Base-by-base conservation (phyloP, 1,140 invertebrate species). In the Dreissena polymorpha region DNA sequence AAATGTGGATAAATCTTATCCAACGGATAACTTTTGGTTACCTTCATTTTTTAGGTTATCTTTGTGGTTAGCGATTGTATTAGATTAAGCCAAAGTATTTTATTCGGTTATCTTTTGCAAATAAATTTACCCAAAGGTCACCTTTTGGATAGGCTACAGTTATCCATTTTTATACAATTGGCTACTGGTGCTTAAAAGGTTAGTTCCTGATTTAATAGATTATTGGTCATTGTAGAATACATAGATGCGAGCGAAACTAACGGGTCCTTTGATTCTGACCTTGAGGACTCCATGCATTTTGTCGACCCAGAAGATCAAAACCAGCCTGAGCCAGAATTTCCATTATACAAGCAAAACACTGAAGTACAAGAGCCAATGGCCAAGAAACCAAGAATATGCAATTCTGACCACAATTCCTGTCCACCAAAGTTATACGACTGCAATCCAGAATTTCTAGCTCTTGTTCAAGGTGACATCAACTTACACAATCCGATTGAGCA, bases 231-330 rank as follows among this genome's bases (percentile, higher is more conserved):
- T 60, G 16, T 10, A 60, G 57, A 60, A 2, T 2, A 12, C 57
- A 60, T 3, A 60, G 21, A 60, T 23, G 21, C 2, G 16, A 12
- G 57, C 57, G 21, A 60, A 6, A 18, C 18, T 49, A 55, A 82
- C 23, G 39, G 21, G 16, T 82, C 79, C 23, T 82, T 67, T 74
- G 79, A 82, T 70, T 82, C 79, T 29, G 79, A 82, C 72, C 53
- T 82, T 21, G 79, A 82, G 25, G 79, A 82, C 29, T 82, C 79
- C 71, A 82, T 82, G 60, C 70, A 82, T 49, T 82, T 82, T 68
- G 64, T 82, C 55, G 79, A 82, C 21, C 79, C 70, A 16, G 71
- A 74, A 55, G 79, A 82, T 18, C 23, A 10, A 55, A 53, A 70
- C 60, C 27, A 72, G 39, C 21, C 7, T 23, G 68, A 70, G 39